phyloP scores from a whole-genome alignment of 2,113 vertebrate species.

The Myxocyprinus asiaticus region DNA sequence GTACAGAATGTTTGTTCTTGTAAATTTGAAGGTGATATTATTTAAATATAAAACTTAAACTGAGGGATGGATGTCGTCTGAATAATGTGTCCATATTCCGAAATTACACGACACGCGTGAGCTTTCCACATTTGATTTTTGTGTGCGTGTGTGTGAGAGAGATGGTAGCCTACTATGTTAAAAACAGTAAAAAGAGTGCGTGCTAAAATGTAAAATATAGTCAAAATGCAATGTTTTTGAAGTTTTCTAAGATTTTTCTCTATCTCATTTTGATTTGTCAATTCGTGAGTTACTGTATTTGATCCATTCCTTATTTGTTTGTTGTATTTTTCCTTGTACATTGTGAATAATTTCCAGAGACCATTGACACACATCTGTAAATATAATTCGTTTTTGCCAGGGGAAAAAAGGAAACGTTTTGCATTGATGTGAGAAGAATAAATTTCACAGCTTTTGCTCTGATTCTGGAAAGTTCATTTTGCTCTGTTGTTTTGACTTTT shows the following conservation, averaged over 20 bases:
- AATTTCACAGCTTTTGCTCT: constrained; percentile 70
- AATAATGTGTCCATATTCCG: constrained; percentile 42
- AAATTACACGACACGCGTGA: constrained; percentile 27
- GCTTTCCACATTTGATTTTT: constrained; percentile 24
- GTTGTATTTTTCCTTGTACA: constrained; percentile 86
- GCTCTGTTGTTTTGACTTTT: constrained; percentile 53
- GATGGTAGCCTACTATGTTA: constrained; percentile 19
- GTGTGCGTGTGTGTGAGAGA: background rate
- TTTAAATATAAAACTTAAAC: constrained; percentile 54
- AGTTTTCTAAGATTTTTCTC: constrained; percentile 78
- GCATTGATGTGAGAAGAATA: constrained; percentile 80
- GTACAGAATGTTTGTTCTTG: constrained; percentile 79
- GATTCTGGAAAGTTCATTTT: constrained; percentile 50
- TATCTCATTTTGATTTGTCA: constrained; percentile 79
- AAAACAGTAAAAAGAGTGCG: constrained; percentile 38
- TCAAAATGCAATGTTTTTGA: constrained; percentile 53
- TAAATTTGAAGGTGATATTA: constrained; percentile 76
- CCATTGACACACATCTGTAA: constrained; percentile 76
- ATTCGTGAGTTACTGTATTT: constrained; percentile 80
- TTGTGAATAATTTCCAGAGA: constrained; percentile 85
- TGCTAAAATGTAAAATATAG: constrained; percentile 23
- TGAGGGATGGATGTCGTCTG: constrained; percentile 63
- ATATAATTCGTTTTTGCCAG: constrained; percentile 82
- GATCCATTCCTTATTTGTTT: constrained; percentile 70
- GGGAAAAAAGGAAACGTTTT: constrained; percentile 60